These are phyloP conservation scores for Brachirus orientalis DNA, from an alignment of 2,113 vertebrate genomes.

Conservation along the genomic window DNA sequence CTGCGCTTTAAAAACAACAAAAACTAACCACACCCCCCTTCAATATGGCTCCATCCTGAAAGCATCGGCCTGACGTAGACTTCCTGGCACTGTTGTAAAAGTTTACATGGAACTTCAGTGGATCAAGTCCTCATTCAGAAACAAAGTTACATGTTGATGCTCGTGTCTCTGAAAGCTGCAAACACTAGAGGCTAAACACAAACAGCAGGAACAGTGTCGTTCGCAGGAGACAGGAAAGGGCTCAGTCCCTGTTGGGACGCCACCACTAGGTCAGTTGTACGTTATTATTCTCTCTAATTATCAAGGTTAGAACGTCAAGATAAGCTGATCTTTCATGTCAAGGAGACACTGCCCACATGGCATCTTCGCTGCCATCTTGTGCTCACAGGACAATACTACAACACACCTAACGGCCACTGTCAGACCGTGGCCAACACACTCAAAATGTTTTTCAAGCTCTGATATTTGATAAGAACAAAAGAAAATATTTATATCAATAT, in stretches of 20 bases:
- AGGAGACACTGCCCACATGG: constrained; percentile 71
- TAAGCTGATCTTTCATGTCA: constrained; percentile 42
- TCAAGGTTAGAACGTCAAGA: constrained; percentile 45
- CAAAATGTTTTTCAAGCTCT: constrained; percentile 91
- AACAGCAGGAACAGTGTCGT: constrained; percentile 27
- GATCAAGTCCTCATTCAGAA: constrained; percentile 52
- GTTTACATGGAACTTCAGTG: constrained; percentile 55
- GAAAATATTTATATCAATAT: constrained; percentile 88
- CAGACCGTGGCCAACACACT: constrained; percentile 74
- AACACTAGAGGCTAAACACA: constrained; percentile 13
- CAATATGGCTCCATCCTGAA: constrained; percentile 34
- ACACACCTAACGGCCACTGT: constrained; percentile 40
- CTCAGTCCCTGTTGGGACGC: background rate
- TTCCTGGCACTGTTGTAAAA: constrained; percentile 30
- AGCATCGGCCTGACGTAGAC: constrained; percentile 39
- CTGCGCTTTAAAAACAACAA: constrained; percentile 87
- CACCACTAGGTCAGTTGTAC: no score
- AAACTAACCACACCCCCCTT: constrained; percentile 43
- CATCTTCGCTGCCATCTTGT: constrained; percentile 76
- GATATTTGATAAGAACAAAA: constrained; percentile 90
- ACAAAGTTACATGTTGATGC: constrained; percentile 23
- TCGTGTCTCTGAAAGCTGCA: constrained; percentile 46
- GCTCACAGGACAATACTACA: constrained; percentile 61
- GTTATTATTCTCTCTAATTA: constrained; percentile 30
- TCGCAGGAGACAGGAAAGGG: constrained; percentile 17